A percentile compares a stretch with the other conserved stretches of the same genome.
These are phyloP conservation scores for Catamblyrhynchus diadema DNA, from an alignment of 2,797 vertebrate genomes.

Conservation along the genomic window DNA sequence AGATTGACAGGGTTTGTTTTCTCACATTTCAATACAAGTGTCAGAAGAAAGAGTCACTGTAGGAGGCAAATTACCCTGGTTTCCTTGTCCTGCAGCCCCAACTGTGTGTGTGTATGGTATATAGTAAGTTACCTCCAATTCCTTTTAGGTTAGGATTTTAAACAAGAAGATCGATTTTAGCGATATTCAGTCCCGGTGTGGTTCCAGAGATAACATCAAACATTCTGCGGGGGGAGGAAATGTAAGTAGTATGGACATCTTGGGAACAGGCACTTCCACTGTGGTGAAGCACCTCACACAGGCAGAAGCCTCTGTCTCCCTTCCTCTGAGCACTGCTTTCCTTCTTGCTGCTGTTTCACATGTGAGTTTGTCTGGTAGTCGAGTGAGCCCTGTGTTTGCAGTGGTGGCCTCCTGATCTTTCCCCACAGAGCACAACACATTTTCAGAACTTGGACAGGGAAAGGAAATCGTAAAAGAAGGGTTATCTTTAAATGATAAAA, in stretches of 20 bases:
- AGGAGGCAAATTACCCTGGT: background rate
- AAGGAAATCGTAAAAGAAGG: background rate
- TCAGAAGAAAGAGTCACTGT: background rate
- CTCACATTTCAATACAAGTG: background rate
- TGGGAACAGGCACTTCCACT: conserved; percentile 22
- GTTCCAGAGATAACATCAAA: conserved; percentile 91
- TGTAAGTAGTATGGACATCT: conserved; percentile 79
- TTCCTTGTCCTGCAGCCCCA: background rate
- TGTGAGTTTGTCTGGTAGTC: background rate
- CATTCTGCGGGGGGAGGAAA: conserved; percentile 89
- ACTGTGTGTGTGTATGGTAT: background rate
- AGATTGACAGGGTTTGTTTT: background rate
- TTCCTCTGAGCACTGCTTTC: background rate
- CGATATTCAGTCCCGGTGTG: conserved; percentile 89
- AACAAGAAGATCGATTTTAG: conserved; percentile 90
- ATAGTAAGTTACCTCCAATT: conserved; percentile 76
- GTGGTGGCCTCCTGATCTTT: conserved; percentile 32
- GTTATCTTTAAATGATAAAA: background rate
- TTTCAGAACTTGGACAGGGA: background rate
- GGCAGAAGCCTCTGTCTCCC: conserved; percentile 1
- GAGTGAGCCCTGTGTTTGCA: background rate
- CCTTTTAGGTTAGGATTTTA: conserved; percentile 86
- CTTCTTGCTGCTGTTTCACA: background rate
- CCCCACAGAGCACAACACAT: background rate
- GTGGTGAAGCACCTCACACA: conserved; percentile 29